Percentiles rank a stretch among this genome's conserved stretches.
Conservation (phyloP, 1,140 invertebrate genomes). For the Diorhabda sublineata region DNA sequence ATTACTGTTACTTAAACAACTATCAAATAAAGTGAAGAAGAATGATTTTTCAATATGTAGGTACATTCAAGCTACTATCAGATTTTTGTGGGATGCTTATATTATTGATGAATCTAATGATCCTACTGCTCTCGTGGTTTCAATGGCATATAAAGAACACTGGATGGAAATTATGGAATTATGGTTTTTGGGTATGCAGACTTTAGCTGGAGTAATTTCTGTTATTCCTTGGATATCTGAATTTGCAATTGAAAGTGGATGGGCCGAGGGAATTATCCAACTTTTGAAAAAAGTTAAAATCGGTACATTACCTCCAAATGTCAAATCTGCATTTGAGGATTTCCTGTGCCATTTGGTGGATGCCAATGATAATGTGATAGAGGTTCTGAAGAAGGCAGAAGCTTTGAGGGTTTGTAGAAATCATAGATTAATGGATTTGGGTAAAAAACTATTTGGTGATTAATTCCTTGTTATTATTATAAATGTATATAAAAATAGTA, state of each 20-base stretch:
- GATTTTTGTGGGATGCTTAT: constrained; percentile 90
- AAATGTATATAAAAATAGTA: too few relatives aligned
- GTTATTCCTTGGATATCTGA: constrained; percentile 84
- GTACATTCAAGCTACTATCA: constrained; percentile 81
- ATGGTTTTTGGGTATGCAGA: constrained; percentile 93
- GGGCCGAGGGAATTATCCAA: constrained; percentile 80
- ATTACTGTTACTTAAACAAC: constrained; percentile 77
- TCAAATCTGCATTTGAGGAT: constrained; percentile 86
- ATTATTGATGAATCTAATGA: constrained; percentile 83
- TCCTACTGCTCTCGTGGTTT: constrained; percentile 72
- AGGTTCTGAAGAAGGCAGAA: constrained; percentile 78
- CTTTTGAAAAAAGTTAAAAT: constrained; percentile 76
- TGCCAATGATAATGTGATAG: constrained; percentile 67
- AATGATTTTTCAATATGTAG: constrained; percentile 83
- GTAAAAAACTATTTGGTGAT: constrained; percentile 79
- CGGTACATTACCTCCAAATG: constrained; percentile 73
- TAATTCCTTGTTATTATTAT: constrained; percentile 46
- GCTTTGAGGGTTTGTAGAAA: constrained; percentile 77
- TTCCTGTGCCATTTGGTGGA: constrained; percentile 80
- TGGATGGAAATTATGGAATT: constrained; percentile 87
- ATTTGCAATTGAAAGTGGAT: constrained; percentile 88
- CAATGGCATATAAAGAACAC: constrained; percentile 77
- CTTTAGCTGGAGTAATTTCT: constrained; percentile 73
- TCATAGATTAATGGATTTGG: constrained; percentile 83
- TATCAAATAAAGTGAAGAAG: constrained; percentile 73